Evolutionary conservation across 35 echinoderm and acorn worm genomes (phyloP), one percentile per base, ranked within the genome.

Genomic region (Heliocidaris tuberculata): DNA sequence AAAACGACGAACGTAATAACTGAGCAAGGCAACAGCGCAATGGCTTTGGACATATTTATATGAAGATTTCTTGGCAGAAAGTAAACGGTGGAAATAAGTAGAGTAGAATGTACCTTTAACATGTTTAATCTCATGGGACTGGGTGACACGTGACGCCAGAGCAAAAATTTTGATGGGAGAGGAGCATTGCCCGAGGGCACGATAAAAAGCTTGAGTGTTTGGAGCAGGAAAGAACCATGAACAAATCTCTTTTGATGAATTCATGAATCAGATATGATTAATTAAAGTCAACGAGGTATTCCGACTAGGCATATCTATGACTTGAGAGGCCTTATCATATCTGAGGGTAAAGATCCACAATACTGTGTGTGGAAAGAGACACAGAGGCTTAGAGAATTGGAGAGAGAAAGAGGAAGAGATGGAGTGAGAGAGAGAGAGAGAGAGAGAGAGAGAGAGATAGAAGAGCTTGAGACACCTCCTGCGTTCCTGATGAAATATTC

Each of bases 241-340:
- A 29, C 27, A 78, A 27, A 78, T 78, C 21, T 78, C 7, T 78
- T 78, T n/a, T n/a, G 65, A 78, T 78, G 65, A n/a, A 78, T 78
- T 78, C 65, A 78, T 78, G 65, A 78, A 78, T 78, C 65, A 78
- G 65, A 78, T 78, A 78, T 78, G 65, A 78, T 78, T 78, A 78
- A 78, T 78, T 78, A 78, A 78, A 78, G 65, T 78, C 65, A 78
- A 78, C 7, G 65, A 78, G 19, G 4, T 78, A 78, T 78, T 3
- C 24, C 27, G 5, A 27, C 21, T 78, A 27, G 65, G 17, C 65
- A 78, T 78, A 78, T 78, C 27, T 19, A 78, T 78, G 65, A 9
- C 21, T 78, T 78, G 65, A 78, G 19, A 78, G 6, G 65, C 65
- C 65, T 78, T 78, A 78, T 78, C 65, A n/a, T 78, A 56, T 56